Base-by-base conservation (phyloP, 2,888 invertebrate species). In the Drymonia ruficornis region DNA sequence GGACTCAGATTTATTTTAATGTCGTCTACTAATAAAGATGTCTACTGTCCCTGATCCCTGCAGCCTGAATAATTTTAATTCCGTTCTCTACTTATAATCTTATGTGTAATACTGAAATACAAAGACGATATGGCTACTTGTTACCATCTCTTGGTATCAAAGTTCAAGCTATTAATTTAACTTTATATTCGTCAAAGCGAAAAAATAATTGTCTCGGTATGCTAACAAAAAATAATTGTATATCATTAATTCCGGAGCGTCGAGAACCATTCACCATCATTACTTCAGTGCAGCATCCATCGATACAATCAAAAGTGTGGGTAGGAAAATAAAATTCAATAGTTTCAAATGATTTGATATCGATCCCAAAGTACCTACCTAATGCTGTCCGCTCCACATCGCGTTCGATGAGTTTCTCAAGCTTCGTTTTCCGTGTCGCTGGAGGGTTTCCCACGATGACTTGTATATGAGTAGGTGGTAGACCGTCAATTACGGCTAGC, bases 371-470 rank as follows among this genome's bases (percentile, higher is more conserved):
- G 66, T 56, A 23, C 23, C 23, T 23, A 1, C 4, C 23, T n/a
- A 57, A 64, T 59, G 70, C 65, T 58, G 68, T 68, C 55, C 56
- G 61, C 28, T 68, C 55, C 56, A 59, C 28, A 15, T n/a, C 45
- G 45, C 28, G 64, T 59, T 59, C 63, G 57, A 66, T 68, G 67
- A 58, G 52, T 71, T 72, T 75, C 70, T 65, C 72, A 70, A 70
- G 64, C 52, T 0, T 16, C 28, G 45, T 67, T 68, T 74, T 72
- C 69, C 69, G 58, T 63, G 60, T 78, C 67, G 71, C 65, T 80
- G 72, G 68, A 55, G 52, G 52, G 60, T 68, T 80, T 82, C 81
- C 77, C 82, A 82, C 82, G 84, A 63, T 72, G 71, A 73, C 72
- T 67, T 50, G 59, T 68, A 65, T 62, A 67, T 63, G 54, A 69